Percentiles rank a stretch among this genome's conserved stretches.
Conservation (phyloP, 2,113 vertebrate genomes). For the Sterrhoptilus dennistouni region DNA sequence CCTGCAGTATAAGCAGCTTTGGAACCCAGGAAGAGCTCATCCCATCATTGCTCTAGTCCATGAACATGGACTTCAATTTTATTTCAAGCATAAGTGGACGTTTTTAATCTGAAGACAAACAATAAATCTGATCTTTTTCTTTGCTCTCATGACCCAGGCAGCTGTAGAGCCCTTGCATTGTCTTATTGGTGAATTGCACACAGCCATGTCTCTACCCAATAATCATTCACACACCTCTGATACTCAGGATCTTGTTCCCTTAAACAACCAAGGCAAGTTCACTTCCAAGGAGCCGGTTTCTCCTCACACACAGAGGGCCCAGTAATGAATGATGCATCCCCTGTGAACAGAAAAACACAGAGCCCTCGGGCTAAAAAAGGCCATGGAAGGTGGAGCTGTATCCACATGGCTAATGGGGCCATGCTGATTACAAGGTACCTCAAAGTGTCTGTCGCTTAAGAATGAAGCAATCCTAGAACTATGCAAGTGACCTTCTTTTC, state of each 20-base stretch:
- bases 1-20: fast-evolving
- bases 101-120: background rate
- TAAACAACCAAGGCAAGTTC: background rate
- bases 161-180: background rate
- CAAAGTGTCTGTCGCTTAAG: background rate
- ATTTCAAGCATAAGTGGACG: background rate
- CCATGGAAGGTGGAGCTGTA: background rate
- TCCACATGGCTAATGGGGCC: background rate
- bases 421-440: background rate
- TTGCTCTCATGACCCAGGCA: background rate
- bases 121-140: background rate
- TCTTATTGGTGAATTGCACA: fast-evolving
- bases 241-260: background rate
- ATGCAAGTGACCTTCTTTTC: background rate
- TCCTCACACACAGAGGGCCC: background rate
- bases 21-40: background rate
- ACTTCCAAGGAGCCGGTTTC: background rate
- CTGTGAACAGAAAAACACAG: background rate
- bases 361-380: background rate
- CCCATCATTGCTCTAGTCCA: background rate
- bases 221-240: background rate
- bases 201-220: background rate
- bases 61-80: background rate
- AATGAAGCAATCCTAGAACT: background rate
- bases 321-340: background rate